Evolutionary conservation across 2,888 invertebrate genomes (phyloP), one percentile per base, ranked within the genome.

Genomic region (Metacarcinus magister): DNA sequence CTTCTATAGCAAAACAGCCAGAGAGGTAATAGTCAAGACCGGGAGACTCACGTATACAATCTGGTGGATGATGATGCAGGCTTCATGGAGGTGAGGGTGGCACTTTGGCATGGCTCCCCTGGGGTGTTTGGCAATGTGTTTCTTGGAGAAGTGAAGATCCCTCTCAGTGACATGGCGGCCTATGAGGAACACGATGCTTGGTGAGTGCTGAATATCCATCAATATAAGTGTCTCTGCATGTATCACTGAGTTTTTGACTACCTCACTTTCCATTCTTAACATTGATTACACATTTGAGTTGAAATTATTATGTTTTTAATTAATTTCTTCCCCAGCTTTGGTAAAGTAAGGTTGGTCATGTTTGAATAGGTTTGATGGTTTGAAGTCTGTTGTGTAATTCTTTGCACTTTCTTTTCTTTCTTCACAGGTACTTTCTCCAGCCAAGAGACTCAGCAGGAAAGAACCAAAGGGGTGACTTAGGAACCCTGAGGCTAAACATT

Each of bases 91-190:
- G 67, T 94, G 28, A 98, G 98, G 97, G 98, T 99, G 97, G 98
- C 99, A 23, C 98, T 99, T 97, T 99, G 99, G 98, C 99, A 99
- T 97, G 99, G 99, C 97, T 98, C 98, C 75, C 98, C 98, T n/a
- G 98, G 98, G 43, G 98, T 98, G 97, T 98, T 98, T 97, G 98
- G 98, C 96, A 98, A 99, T 97, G 98, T 99, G 96, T 99, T 99
- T 97, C 98, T 99, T 75, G 99, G 99, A 39, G 99, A 99, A 98
- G 98, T 99, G 96, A 98, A 98, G 97, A 98, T 99, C 97, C 98
- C 98, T 96, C 98, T 99, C 97, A 98, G 98, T 95, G 98, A 98
- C 97, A 97, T 98, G 90, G 98, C 98, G 97, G 98, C 98, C 87
- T 98, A 98, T 97, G 98, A 98, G 97, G 98, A 98, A 32, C 98